Base-by-base conservation (phyloP, 2,797 vertebrate species). In the Pseudomugil gertrudae region DNA sequence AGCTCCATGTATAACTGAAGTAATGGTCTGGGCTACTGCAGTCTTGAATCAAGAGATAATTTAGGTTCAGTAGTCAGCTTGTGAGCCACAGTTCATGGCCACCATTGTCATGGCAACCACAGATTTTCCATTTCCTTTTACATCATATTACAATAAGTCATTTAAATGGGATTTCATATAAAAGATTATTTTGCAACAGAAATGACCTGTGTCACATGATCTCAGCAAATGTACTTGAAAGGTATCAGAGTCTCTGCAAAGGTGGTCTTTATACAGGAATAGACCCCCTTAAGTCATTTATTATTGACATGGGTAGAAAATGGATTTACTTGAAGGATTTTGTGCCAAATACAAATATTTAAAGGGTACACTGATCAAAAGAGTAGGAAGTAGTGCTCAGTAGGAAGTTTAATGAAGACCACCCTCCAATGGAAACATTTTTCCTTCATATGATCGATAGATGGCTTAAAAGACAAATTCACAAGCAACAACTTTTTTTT, bases 1-100 rank as follows among this genome's bases (percentile, higher is more conserved):
- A 57, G 63, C 66, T 10, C 23, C 53, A 17, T 51, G 72, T 60
- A 19, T 73, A 27, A 74, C 79, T 56, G 21, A 56, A 23, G 5
- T 9, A 56, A 24, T 24, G 3, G 11, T 38, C 32, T 17, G 8
- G 74, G 66, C 64, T 59, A 21, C 40, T 35, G 45, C 7, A 1
- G 57, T 51, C 60, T 60, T 72, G 63, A 67, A 76, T 69, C 9
- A 53, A 3, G 32, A 40, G 23, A 11, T 74, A 54, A 51, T 2
- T 56, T 47, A 58, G 13, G 50, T 63, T 67, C 59, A 51, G 1
- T 11, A 11, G 21, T 50, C 24, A 24, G 36, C 29, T 30, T 33
- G 4, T 6, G 30, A 55, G 33, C 19, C 6, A 21, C 19, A 13
- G 19, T 55, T 14, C 10, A 33, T 35, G 33, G 21, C n/a, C 32